A percentile compares a stretch with the other conserved stretches of the same genome.
Conservation (phyloP, 2,797 vertebrate species). For the Buceros bicornis region DNA sequence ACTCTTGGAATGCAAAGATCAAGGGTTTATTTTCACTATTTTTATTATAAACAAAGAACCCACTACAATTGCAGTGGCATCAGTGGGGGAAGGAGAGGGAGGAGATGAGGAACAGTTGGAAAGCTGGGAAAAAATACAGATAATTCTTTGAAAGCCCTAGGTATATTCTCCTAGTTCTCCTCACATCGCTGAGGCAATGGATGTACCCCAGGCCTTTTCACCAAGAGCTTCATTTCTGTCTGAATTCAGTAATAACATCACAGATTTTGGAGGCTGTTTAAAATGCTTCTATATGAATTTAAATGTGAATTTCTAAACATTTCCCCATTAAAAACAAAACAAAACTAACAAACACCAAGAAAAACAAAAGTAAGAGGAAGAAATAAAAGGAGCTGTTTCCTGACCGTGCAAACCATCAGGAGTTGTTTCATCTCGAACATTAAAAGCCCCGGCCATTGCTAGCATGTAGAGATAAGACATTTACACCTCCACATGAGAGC, state of each 20-base stretch:
- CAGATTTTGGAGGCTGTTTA: background rate
- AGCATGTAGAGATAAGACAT: constrained; percentile 55
- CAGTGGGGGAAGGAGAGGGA: constrained; percentile 1
- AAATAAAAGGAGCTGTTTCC: constrained; percentile 31
- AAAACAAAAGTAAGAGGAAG: constrained; percentile 22
- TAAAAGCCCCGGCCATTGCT: background rate
- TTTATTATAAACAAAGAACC: constrained; percentile 64
- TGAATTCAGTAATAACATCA: background rate
- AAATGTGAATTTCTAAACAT: constrained; percentile 10
- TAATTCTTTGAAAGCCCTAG: background rate
- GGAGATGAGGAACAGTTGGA: constrained; percentile 28
- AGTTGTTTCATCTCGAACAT: constrained; percentile 61
- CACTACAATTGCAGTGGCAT: constrained; percentile 48
- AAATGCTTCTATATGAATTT: background rate
- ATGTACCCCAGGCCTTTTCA: background rate
- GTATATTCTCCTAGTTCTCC: background rate
- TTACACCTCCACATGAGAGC: constrained; percentile 36
- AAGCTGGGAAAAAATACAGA: constrained; percentile 10
- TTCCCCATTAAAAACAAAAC: background rate
- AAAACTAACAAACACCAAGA: background rate
- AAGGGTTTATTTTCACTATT: constrained; percentile 64
- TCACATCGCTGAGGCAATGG: constrained; percentile 16
- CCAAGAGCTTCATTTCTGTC: background rate
- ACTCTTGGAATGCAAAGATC: constrained; percentile 53
- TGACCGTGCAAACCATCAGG: constrained; percentile 9